Conservation (phyloP, 2,113 vertebrate species). For the Austrofundulus limnaeus region DNA sequence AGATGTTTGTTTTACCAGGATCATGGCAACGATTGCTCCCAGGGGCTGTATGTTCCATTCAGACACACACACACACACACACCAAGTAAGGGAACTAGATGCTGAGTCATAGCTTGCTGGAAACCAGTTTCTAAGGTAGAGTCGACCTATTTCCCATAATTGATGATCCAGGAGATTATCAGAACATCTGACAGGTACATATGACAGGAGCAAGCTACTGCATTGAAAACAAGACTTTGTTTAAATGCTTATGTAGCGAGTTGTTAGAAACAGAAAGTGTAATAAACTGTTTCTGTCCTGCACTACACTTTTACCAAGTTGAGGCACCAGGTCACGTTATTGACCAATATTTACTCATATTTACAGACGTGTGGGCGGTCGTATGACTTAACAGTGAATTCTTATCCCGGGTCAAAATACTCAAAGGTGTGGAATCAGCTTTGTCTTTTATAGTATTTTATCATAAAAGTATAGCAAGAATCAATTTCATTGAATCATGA, state of each 20-base stretch:
- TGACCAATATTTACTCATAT: no score
- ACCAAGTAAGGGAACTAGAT: not conserved
- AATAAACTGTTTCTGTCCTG: no score
- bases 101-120: conserved; percentile 24
- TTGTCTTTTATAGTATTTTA: no score
- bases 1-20: conserved; percentile 58
- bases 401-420: no score
- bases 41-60: conserved; percentile 35
- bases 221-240: not conserved
- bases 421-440: no score
- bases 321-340: no score
- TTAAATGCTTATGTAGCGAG: not conserved
- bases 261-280: no score
- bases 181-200: conserved; percentile 20
- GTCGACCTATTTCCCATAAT: conserved; percentile 19
- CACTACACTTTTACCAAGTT: no score
- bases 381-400: no score
- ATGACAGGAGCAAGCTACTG: not conserved
- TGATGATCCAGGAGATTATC: not conserved
- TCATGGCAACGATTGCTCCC: conserved; percentile 39
- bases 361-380: no score
- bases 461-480: no score
- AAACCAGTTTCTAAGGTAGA: conserved; percentile 37
- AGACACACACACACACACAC: not conserved
- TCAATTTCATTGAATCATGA: no score